A percentile compares a stretch with the other conserved stretches of the same genome.
Conservation (phyloP, 2,888 invertebrate genomes). For the Drosophila melanosoma region DNA sequence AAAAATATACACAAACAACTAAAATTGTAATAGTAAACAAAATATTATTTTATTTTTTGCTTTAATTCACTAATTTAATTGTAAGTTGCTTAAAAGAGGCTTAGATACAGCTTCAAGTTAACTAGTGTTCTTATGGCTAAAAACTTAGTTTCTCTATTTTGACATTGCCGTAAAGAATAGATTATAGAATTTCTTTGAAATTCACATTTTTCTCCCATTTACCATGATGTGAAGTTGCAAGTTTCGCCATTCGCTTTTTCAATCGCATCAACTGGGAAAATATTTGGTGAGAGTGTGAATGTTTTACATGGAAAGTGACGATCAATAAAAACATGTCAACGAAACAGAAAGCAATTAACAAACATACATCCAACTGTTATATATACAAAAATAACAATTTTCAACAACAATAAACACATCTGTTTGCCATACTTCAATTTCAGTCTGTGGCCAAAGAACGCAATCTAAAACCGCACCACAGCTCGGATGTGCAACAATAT, state of each 20-base stretch:
- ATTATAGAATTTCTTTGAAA: background rate
- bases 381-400: background rate
- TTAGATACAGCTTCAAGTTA: background rate
- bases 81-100: background rate
- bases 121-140: background rate
- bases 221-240: background rate
- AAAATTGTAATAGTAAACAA: background rate
- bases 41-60: background rate
- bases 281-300: slow-evolving; percentile 7
- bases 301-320: slow-evolving; percentile 12
- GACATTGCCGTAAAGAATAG: background rate
- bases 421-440: slow-evolving; percentile 21
- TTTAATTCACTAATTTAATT: background rate
- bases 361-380: slow-evolving; percentile 17
- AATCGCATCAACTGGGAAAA: slow-evolving; percentile 21
- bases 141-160: slow-evolving; percentile 3
- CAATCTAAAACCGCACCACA: slow-evolving; percentile 20
- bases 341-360: slow-evolving; percentile 36
- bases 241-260: slow-evolving; percentile 1
- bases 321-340: slow-evolving; percentile 23
- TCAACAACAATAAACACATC: slow-evolving; percentile 14
- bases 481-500: background rate
- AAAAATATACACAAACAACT: background rate
- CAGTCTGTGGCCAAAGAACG: slow-evolving; percentile 17
- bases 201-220: background rate